Conservation (phyloP, 1,140 invertebrate species). For the Lepidostoma basale region DNA sequence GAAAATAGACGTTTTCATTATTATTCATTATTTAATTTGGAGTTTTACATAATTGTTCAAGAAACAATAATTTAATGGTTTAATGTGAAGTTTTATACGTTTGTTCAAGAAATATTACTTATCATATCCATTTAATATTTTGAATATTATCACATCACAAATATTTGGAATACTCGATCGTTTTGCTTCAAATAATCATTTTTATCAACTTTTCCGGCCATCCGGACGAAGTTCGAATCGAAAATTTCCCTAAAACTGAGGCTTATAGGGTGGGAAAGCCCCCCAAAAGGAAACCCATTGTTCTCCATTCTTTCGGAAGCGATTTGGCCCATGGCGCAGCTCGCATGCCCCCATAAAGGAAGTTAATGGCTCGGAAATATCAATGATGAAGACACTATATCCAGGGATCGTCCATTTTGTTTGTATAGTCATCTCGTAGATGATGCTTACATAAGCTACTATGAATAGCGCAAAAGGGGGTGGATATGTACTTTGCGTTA, state of each 20-base stretch:
- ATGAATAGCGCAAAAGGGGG: neutral
- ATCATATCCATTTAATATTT: no score
- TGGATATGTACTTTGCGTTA: neutral
- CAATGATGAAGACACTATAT: slow-evolving; percentile 47
- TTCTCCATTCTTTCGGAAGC: slow-evolving; percentile 46
- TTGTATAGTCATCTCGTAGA: slow-evolving; percentile 33
- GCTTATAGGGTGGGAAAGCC: neutral
- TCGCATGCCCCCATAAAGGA: slow-evolving; percentile 43
- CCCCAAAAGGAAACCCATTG: slow-evolving; percentile 30
- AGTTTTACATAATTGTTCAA: no score
- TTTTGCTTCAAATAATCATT: no score
- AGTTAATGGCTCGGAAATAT: slow-evolving; percentile 45
- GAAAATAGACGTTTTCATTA: no score
- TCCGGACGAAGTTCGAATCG: no score
- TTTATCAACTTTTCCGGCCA: no score
- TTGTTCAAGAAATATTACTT: no score
- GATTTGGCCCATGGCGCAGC: slow-evolving; percentile 38
- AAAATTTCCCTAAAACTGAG: neutral
- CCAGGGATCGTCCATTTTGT: slow-evolving; percentile 44
- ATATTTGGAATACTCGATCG: no score
- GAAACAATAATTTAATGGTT: no score
- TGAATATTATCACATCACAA: no score
- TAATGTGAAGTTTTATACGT: no score
- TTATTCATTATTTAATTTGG: no score
- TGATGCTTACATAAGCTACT: slow-evolving; percentile 21